phyloP scores from a whole-genome alignment of 2,888 invertebrate genomes.

The Leptopterna dolabrata region DNA sequence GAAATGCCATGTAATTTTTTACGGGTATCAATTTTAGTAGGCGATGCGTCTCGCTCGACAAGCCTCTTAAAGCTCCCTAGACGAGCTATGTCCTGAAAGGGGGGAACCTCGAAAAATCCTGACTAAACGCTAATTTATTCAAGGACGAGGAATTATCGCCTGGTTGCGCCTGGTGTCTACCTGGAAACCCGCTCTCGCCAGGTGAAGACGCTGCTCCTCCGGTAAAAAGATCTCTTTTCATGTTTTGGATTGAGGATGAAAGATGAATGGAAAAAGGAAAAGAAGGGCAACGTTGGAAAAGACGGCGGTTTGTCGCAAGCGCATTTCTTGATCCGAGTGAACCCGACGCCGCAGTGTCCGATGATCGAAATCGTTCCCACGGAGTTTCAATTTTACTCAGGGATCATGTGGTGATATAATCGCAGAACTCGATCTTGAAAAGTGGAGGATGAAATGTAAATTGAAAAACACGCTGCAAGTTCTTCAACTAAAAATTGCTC shows the following conservation, averaged over 20 bases:
- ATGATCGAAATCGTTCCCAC: neutral
- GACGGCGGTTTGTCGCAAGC: neutral
- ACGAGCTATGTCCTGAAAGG: neutral
- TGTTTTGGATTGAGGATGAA: neutral
- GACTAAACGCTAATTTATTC: slow-evolving; percentile 47
- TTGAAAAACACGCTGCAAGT: too few relatives aligned
- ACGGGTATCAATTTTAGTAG: neutral
- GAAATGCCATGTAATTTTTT: neutral
- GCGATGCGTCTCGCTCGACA: neutral
- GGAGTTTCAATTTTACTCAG: neutral
- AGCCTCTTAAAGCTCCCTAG: neutral
- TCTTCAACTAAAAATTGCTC: too few relatives aligned
- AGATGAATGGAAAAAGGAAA: neutral
- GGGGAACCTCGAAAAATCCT: slow-evolving; percentile 31
- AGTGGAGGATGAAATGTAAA: too few relatives aligned
- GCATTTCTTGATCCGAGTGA: neutral
- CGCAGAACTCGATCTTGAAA: too few relatives aligned
- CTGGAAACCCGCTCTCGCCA: slow-evolving; percentile 18
- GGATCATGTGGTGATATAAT: too few relatives aligned
- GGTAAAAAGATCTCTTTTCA: neutral
- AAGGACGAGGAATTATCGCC: slow-evolving; percentile 43
- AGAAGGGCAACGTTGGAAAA: too few relatives aligned
- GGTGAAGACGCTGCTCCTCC: neutral
- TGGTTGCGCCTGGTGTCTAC: neutral
- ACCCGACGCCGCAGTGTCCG: neutral